Evolutionary conservation across 1,140 invertebrate genomes (phyloP).

Genomic region (Tetragonula clypearis): DNA sequence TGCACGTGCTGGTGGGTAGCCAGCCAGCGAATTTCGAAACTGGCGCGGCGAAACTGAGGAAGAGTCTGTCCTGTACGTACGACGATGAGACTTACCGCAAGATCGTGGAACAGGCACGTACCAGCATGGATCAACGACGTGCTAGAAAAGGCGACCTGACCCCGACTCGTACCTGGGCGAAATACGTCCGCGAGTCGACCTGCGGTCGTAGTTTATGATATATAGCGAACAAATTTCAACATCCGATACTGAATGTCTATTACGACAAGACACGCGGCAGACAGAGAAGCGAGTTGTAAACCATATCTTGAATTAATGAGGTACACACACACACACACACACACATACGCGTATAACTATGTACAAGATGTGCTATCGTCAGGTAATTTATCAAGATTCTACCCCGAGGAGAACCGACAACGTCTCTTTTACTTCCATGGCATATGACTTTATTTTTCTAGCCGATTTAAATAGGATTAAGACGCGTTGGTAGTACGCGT

Average conservation of each 20-base stretch:
- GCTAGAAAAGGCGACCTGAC: slow-evolving; percentile 83
- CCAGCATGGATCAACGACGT: slow-evolving; percentile 81
- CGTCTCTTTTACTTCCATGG: neutral
- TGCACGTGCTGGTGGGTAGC: slow-evolving; percentile 85
- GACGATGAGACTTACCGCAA: slow-evolving; percentile 83
- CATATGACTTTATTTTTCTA: slow-evolving; percentile 43
- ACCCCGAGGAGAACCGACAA: neutral
- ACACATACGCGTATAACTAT: neutral
- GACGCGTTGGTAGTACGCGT: neutral
- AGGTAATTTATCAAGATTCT: slow-evolving; percentile 5
- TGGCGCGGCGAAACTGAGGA: slow-evolving; percentile 85
- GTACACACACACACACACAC: neutral
- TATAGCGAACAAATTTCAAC: slow-evolving; percentile 58
- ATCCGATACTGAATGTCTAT: slow-evolving; percentile 53
- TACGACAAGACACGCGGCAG: slow-evolving; percentile 22
- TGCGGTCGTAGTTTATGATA: slow-evolving; percentile 82
- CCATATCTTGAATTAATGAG: neutral
- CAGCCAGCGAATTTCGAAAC: slow-evolving; percentile 78
- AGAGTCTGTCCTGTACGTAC: slow-evolving; percentile 85
- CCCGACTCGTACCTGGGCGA: slow-evolving; percentile 87
- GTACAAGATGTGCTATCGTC: too few species aligned
- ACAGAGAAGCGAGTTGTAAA: slow-evolving; percentile 56
- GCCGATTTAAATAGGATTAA: slow-evolving; percentile 8
- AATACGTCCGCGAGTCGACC: slow-evolving; percentile 87
- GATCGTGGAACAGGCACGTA: slow-evolving; percentile 81